Percentiles rank a stretch among this genome's conserved stretches.
phyloP scores from a whole-genome alignment of 2,888 invertebrate species.

The Orchestes rusci region DNA sequence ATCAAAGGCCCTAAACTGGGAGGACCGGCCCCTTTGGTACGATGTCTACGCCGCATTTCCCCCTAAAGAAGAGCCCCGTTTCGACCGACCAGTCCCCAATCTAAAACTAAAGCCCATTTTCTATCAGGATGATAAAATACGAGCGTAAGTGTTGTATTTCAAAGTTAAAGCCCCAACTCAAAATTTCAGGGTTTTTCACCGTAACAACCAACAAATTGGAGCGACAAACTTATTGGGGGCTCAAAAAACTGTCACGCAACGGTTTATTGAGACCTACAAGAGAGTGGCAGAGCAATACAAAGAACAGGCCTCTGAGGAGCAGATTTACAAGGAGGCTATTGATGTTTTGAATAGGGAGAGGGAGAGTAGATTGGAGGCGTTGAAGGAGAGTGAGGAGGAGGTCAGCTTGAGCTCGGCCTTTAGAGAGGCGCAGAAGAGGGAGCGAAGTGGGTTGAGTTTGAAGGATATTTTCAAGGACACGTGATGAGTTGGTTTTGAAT shows the following conservation, averaged over 20 bases:
- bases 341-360: constrained; percentile 42
- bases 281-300: constrained; percentile 38
- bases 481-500: constrained; percentile 1
- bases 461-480: constrained; percentile 41
- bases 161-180: not conserved
- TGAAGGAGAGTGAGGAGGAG: constrained; percentile 13
- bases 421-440: constrained; percentile 32
- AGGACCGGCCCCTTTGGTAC: constrained; percentile 89
- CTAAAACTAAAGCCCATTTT: constrained; percentile 62
- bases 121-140: constrained; percentile 72
- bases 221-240: constrained; percentile 48
- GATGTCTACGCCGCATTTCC: constrained; percentile 88
- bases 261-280: constrained; percentile 55
- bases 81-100: constrained; percentile 58
- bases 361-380: constrained; percentile 6
- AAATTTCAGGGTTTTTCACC: constrained; percentile 58
- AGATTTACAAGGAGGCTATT: constrained; percentile 45
- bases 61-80: constrained; percentile 75
- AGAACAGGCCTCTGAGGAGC: constrained; percentile 44
- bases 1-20: constrained; percentile 69
- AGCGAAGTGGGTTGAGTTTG: constrained; percentile 20
- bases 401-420: constrained; percentile 34
- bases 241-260: constrained; percentile 52
- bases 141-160: constrained; percentile 63
- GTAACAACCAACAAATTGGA: constrained; percentile 50